Percentiles rank a stretch among this genome's conserved stretches.
Evolutionary conservation across 2,113 vertebrate genomes (phyloP).

Genomic region (Clarias magur): DNA sequence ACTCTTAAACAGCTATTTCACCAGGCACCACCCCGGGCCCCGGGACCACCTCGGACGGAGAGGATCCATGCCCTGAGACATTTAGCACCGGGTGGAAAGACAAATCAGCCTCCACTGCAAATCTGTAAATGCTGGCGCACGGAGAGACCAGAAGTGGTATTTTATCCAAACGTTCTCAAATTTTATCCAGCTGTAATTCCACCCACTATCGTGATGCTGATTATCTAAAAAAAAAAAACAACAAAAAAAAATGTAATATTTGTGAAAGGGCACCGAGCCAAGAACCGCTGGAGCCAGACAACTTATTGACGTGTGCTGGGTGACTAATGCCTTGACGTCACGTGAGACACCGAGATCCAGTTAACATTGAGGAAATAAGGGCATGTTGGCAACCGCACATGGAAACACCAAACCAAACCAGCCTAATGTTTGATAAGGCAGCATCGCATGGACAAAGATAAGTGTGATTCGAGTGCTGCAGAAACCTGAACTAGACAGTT

Average conservation of each 20-base stretch:
- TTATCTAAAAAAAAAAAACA: too few species aligned
- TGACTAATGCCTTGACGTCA: constrained; percentile 62
- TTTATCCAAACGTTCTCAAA: neutral
- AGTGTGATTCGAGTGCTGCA: neutral
- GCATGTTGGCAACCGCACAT: constrained; percentile 19
- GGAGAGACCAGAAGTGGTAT: neutral
- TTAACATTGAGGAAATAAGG: constrained; percentile 21
- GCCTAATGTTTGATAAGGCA: neutral
- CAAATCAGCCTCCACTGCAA: constrained; percentile 12
- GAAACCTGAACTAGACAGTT: neutral
- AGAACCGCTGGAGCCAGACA: constrained; percentile 53
- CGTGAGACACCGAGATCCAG: constrained; percentile 12
- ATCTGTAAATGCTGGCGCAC: neutral
- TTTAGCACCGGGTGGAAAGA: constrained; percentile 15
- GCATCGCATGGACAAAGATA: neutral
- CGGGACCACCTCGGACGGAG: neutral
- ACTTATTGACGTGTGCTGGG: constrained; percentile 55
- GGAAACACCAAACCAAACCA: neutral
- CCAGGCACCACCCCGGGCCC: neutral
- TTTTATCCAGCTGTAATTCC: neutral
- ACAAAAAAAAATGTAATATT: neutral
- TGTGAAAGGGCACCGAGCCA: constrained; percentile 33
- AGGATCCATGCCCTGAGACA: neutral
- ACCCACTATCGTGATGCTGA: neutral
- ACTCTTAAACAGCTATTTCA: neutral